Conservation (phyloP, 2,888 invertebrate genomes). For the Troides helena region DNA sequence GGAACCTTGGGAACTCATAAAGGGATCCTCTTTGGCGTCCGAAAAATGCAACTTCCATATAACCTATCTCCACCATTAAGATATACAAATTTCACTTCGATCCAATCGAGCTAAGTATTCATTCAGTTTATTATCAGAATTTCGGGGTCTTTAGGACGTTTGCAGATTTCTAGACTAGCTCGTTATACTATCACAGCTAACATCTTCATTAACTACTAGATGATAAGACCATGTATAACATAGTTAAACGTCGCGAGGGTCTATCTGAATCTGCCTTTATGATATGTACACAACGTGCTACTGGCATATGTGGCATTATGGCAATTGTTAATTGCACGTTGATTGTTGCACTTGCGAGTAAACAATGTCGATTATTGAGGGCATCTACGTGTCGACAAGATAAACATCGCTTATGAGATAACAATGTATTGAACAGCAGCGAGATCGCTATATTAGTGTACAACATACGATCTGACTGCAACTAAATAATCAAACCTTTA, state of each 20-base stretch:
- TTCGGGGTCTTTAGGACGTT: too few species aligned
- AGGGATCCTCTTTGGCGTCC: too few species aligned
- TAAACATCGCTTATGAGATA: constrained; percentile 16
- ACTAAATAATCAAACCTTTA: too few species aligned
- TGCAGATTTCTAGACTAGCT: too few species aligned
- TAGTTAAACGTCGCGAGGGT: neutral
- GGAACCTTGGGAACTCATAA: too few species aligned
- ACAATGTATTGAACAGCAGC: neutral
- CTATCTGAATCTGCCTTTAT: constrained; percentile 1
- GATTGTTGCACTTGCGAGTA: constrained; percentile 13
- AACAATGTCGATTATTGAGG: constrained; percentile 9
- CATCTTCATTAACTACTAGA: neutral
- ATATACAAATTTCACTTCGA: too few species aligned
- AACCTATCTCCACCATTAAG: too few species aligned
- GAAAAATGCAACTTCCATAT: too few species aligned
- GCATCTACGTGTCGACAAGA: constrained; percentile 4
- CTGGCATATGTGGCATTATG: neutral
- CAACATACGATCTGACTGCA: neutral
- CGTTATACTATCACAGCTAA: too few species aligned
- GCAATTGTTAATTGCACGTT: constrained; percentile 17
- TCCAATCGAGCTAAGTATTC: too few species aligned
- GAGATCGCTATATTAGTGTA: neutral
- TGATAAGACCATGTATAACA: neutral
- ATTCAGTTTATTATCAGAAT: too few species aligned
- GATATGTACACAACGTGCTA: constrained; percentile 4